A percentile compares a stretch with the other conserved stretches of the same genome.
These are phyloP conservation scores for human (Homo sapiens) DNA, from an alignment of 2,113 vertebrate genomes.

Conservation along the genomic window GRCh38 chr2:211245001-211245500, in stretches of 20 bases:
- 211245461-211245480: too few species aligned
- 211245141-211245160: not conserved
- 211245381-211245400: not conserved
- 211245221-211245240: slow-evolving; percentile 30
- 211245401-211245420: too few species aligned
- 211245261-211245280: not conserved
- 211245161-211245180: slow-evolving; percentile 31
- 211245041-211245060: not conserved
- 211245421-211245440: too few species aligned
- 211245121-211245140: not conserved
- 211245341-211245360: not conserved
- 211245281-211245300: not conserved
- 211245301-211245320: not conserved
- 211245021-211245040: slow-evolving; percentile 7
- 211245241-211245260: slow-evolving; percentile 7
- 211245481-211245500: too few species aligned
- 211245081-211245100: not conserved
- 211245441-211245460: too few species aligned
- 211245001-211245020: not conserved
- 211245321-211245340: not conserved
- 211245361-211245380: not conserved
- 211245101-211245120: not conserved
- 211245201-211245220: not conserved
- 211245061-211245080: not conserved
- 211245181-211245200: slow-evolving; percentile 19